Evolutionary conservation across 2,888 invertebrate genomes (phyloP).

Genomic region (Rotaria sp.): DNA sequence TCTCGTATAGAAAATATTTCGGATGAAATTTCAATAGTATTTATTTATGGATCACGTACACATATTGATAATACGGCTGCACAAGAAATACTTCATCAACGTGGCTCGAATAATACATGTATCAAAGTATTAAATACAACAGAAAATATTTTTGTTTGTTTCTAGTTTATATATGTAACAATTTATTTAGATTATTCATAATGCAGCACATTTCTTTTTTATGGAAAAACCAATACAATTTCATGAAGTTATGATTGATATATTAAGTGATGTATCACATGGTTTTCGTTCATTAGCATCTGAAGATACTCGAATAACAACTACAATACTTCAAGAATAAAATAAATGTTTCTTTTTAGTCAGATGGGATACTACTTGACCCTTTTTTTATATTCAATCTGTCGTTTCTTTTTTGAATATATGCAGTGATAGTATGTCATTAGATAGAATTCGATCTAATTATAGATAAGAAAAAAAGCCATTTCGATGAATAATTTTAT

Average conservation of each 20-base stretch:
- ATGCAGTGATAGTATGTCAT: neutral
- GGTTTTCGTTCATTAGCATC: neutral
- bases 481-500: neutral
- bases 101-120: neutral
- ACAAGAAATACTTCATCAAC: neutral
- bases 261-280: neutral
- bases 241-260: neutral
- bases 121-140: neutral
- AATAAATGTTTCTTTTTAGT: neutral
- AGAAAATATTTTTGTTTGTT: neutral
- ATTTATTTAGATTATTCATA: neutral
- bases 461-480: neutral
- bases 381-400: neutral
- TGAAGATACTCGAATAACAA: neutral
- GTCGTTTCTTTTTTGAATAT: neutral
- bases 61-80: conserved; percentile 82
- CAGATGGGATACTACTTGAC: too few relatives aligned
- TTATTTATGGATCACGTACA: conserved; percentile 82
- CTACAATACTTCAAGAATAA: neutral
- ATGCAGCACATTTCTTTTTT: conserved; percentile 26
- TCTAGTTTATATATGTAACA: neutral
- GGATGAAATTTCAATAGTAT: conserved; percentile 70
- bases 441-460: neutral
- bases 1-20: conserved; percentile 66
- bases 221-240: conserved; percentile 12